Evolutionary conservation across 2,888 invertebrate genomes (phyloP).

Genomic region (Tenthredo notha): DNA sequence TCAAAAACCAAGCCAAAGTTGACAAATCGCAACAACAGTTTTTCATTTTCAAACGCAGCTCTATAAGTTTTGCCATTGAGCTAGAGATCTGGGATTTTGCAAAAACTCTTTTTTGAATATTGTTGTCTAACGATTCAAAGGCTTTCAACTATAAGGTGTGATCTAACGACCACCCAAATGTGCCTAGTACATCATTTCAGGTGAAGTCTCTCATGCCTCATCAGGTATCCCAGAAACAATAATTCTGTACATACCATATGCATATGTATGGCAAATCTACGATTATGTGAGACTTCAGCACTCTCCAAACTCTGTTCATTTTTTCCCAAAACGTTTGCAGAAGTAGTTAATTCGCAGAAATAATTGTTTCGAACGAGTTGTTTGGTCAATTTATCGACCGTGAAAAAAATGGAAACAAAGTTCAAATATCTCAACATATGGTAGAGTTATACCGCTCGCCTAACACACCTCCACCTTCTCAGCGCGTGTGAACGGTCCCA

Average conservation of each 20-base stretch:
- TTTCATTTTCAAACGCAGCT: no score
- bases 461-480: neutral
- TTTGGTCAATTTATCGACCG: neutral
- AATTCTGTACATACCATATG: neutral
- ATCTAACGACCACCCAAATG: no score
- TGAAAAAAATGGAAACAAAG: neutral
- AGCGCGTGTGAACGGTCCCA: neutral
- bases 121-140: no score
- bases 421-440: neutral
- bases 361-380: neutral
- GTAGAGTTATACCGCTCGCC: neutral
- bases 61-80: no score
- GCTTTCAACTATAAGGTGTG: no score
- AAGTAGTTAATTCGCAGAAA: neutral
- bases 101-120: no score
- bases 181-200: neutral
- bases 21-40: no score
- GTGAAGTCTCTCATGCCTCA: neutral
- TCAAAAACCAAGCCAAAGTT: no score
- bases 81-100: no score
- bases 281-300: no score
- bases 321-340: neutral
- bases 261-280: no score
- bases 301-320: neutral
- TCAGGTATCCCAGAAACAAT: neutral